Evolutionary conservation across 37 sponge, comb jelly and placozoan genomes (phyloP), one percentile per base, ranked within the genome.

Genomic region (Eunapius fragilis): DNA sequence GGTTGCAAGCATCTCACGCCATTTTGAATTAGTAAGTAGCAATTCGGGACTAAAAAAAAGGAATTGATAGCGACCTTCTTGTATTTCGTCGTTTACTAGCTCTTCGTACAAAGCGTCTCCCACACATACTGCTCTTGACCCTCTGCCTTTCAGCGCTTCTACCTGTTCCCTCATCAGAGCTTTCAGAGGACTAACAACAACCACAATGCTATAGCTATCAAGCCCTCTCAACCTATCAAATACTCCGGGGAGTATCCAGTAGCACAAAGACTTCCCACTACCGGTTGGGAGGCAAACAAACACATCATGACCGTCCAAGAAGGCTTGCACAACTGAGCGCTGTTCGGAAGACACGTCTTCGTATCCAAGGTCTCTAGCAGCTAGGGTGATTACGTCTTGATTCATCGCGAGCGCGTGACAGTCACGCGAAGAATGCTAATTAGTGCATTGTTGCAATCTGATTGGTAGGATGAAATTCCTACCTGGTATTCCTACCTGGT

Each of bases 251-350:
- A 79, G 58, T 28, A 38, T 25, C 25, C 80, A 38, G 30, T 67
- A 79, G 68, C 80, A 79, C 68, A 79, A 26, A 0, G 80, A 79
- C 58, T 79, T 79, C 31, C 80, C 80, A 5, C 80, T 79, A 12
- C 80, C 80, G 25, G 80, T 79, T 14, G 80, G 80, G 17, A 79
- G 33, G 68, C 80, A 33, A 14, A 58, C 80, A 7, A 79, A 79
- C 80, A 79, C 80, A 58, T 79, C 80, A 67, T 31, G 27, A 33
- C 80, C 80, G 12, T 27, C 14, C 2, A 79, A 5, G 28, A 50
- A 79, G 58, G 27, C 33, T 14, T 68, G 31, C 24, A 33, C 36
- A 0, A 33, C 77, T 37, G 34, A 25, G n/a, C 32, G n/a, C 2
- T 73, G 74, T 73, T n/a, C 27, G 5, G 27, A 28, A 25, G 71